Evolutionary conservation across 2,113 vertebrate genomes (phyloP), one percentile per base, ranked within the genome.

Genomic region (Sakesphorus luctuosus): DNA sequence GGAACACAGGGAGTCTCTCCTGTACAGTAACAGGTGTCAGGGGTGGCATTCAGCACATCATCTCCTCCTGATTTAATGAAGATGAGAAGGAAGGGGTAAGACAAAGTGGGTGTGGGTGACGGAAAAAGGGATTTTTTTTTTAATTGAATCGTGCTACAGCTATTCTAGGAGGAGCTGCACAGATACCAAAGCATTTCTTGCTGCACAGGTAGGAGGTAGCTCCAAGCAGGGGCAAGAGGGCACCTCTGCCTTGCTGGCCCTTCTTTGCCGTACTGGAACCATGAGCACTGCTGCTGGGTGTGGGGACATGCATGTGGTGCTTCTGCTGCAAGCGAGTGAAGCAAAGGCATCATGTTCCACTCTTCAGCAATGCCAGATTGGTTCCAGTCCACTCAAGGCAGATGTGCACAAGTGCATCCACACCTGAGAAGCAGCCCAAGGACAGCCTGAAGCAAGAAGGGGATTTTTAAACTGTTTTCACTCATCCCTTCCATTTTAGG

Each of bases 231-330:
- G 36, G 3, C 52, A 56, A 49, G 28, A 52, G 35, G 9, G 26
- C 68, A 65, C 23, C 35, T 79, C 50, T 69, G 49, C 25, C 33
- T 65, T 73, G 50, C 35, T 36, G 58, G 35, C 13, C 33, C 31
- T 16, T 56, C 50, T 74, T 61, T 33, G 23, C 63, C 40, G 6
- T 25, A 4, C 29, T 73, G 68, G 35, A 68, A 31, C 26, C 33
- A 43, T 0, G 0, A 4, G 44, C 33, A 29, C 1, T 0, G 38
- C 38, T 63, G 43, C 35, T 21, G 28, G 12, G 20, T 1, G 0
- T 36, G 15, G 11, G 33, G 63, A 84, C 59, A 74, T 20, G 24
- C 26, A 6, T 4, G 4, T 4, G 10, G 11, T 11, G 23, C 63
- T 71, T 29, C 35, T 0, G 3, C 66, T 78, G 46, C 18, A 14